Evolutionary conservation across 1,140 invertebrate species (phyloP), one percentile per base, ranked within the genome.

Genomic region (Drosophila rufa): DNA sequence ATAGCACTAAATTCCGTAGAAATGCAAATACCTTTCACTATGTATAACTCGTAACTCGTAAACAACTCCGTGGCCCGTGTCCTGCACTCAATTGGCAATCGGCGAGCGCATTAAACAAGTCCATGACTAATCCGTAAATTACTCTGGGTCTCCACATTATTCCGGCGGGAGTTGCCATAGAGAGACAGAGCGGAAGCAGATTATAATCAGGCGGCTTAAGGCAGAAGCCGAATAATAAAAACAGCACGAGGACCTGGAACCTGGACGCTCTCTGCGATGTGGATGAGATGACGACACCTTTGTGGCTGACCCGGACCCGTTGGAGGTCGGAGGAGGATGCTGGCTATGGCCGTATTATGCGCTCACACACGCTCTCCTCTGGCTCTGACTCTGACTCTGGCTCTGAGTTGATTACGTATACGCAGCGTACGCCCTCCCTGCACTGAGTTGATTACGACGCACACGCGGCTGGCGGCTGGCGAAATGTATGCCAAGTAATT

Each of bases 351-450:
- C 71, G 70, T 75, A 75, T 55, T 64, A 75, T 75, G 71, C 71
- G 50, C 42, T 75, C 59, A 46, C 71, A 74, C 61, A 51, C 27
- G 22, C 46, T 38, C 19, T 25, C 15, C 56, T 15, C 22, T 4
- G 36, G 6, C 27, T 30, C 27, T 25, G 22, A 4, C 22, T n/a
- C 11, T 1, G 33, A 9, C 3, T 4, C 36, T 56, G 2, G 8
- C 2, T 2, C 33, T 22, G 61, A 67, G 55, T 75, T 60, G 61
- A 80, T 84, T 84, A 71, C 81, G 81, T 67, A 80, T 84, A 80
- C 77, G 81, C 77, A 61, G 42, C 59, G 69, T 61, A 25, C 11
- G 17, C 14, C 19, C 27, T 12, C 33, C 53, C 19, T 40, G 53
- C 53, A 56, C 19, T 45, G 45, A 79, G 55, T 65, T 79, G 75